Percentiles rank a stretch among this genome's conserved stretches.
Evolutionary conservation across 2,797 vertebrate species (phyloP).

Genomic region (Serranus cabrilla): DNA sequence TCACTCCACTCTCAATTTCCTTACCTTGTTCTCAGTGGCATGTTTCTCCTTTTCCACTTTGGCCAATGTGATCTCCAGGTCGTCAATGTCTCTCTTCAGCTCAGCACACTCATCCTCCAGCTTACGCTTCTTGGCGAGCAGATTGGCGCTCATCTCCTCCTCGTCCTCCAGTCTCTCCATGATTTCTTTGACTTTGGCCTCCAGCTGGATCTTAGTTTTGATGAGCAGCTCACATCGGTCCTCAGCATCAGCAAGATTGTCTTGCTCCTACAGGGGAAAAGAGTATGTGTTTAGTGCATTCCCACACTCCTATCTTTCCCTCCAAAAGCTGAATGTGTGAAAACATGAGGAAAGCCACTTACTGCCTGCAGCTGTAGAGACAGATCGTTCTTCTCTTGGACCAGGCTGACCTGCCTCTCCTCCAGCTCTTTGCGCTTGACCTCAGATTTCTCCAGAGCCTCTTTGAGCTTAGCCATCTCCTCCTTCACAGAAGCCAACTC

Average conservation of each 20-base stretch:
- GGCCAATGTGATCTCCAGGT: conserved; percentile 93
- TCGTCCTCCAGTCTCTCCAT: conserved; percentile 93
- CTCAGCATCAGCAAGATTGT: conserved; percentile 94
- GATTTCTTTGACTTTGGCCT: conserved; percentile 93
- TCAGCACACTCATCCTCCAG: conserved; percentile 95
- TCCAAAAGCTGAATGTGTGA: conserved; percentile 7
- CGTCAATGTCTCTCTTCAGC: conserved; percentile 96
- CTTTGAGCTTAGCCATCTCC: conserved; percentile 82
- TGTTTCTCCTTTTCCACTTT: conserved; percentile 97
- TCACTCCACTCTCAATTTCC: neutral
- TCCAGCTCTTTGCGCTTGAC: conserved; percentile 93
- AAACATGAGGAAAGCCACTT: conserved; percentile 77
- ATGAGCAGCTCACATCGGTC: conserved; percentile 95
- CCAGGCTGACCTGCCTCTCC: conserved; percentile 93
- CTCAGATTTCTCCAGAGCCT: conserved; percentile 88
- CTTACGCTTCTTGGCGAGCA: conserved; percentile 92
- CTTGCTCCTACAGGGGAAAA: conserved; percentile 88
- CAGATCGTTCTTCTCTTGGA: conserved; percentile 92
- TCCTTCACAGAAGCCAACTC: conserved; percentile 83
- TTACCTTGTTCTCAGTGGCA: conserved; percentile 94
- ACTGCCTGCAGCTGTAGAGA: conserved; percentile 92
- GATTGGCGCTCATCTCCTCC: conserved; percentile 91
- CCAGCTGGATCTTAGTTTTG: conserved; percentile 94
- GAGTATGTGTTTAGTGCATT: neutral
- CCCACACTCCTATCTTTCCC: neutral